Base-by-base conservation (phyloP, 1,140 invertebrate species). In the Aleiodes sp. region DNA sequence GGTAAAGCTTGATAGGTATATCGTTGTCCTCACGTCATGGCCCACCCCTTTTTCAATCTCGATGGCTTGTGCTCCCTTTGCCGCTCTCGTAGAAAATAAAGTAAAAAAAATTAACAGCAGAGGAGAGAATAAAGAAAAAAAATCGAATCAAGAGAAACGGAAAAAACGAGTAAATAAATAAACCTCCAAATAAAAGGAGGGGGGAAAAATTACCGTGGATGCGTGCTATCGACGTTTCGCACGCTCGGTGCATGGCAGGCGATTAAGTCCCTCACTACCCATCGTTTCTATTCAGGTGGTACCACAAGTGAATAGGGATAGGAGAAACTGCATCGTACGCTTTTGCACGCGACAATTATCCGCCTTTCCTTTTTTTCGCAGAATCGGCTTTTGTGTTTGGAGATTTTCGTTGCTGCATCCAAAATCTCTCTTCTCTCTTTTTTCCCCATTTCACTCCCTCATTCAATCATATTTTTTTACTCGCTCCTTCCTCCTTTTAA, bases 261-360 rank as follows among this genome's bases (percentile, higher is more conserved):
- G 75, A 80, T 81, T 80, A 81, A 78, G n/a, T n/a, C n/a, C n/a
- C n/a, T n/a, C n/a, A 73, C 72, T 61, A 39, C 65, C 57, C 67
- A 41, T 39, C 46, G 56, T 52, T 14, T 9, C 35, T 57, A 33
- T 41, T 64, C 21, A 29, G 57, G 57, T 35, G n/a, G n/a, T n/a
- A n/a, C n/a, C n/a, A 60, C 35, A n/a, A 21, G 26, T 9, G 9
- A 28, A 69, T 19, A 63, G 46, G 31, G 63, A 16, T 43, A 70
- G 67, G 72, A 52, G 62, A 74, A 71, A 75, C 68, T 76, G 70
- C 61, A 76, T 68, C 41, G 26, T 64, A 24, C 39, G 52, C 29
- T 61, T 68, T 61, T 68, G 56, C 57, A 26, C 35, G 35, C 31
- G 35, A 60, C 52, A 68, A 68, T 68, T 35, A 43, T 37, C 31